phyloP scores from a whole-genome alignment of 2,888 invertebrate genomes.

The Eudasyphora cyanicolor region DNA sequence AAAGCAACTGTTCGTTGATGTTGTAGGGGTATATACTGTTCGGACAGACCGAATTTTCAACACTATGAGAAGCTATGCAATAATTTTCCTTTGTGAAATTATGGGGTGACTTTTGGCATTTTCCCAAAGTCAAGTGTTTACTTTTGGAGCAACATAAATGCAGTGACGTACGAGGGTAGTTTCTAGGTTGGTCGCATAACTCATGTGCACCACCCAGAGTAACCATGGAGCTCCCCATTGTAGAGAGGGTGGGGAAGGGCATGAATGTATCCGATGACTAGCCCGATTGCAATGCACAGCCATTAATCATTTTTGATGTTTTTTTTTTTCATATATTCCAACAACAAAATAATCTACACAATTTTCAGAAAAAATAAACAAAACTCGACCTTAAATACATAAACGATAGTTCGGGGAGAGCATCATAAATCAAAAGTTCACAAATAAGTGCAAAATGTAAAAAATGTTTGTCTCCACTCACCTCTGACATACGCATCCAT shows the following conservation, averaged over 20 bases:
- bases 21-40: too few species aligned
- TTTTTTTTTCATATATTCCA: not conserved
- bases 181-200: not conserved
- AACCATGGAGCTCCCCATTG: not conserved
- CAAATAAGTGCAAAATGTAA: not conserved
- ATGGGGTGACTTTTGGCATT: constrained; percentile 26
- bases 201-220: not conserved
- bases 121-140: constrained; percentile 12
- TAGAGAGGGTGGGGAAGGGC: not conserved
- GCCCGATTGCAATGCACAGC: not conserved
- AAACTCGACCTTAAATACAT: constrained; percentile 8
- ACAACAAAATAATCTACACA: not conserved
- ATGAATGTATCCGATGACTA: too few species aligned
- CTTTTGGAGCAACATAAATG: not conserved
- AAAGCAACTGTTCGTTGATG: too few species aligned
- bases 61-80: not conserved
- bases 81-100: not conserved
- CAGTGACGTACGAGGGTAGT: not conserved
- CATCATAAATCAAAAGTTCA: constrained; percentile 10
- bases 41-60: not conserved
- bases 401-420: not conserved
- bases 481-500: constrained; percentile 1
- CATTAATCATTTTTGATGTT: constrained; percentile 18
- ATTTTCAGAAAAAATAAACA: constrained; percentile 1
- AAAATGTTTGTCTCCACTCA: not conserved